Evolutionary conservation across 2,797 vertebrate genomes (phyloP), one percentile per base, ranked within the genome.

Genomic region (Rhadinocentrus ornatus): DNA sequence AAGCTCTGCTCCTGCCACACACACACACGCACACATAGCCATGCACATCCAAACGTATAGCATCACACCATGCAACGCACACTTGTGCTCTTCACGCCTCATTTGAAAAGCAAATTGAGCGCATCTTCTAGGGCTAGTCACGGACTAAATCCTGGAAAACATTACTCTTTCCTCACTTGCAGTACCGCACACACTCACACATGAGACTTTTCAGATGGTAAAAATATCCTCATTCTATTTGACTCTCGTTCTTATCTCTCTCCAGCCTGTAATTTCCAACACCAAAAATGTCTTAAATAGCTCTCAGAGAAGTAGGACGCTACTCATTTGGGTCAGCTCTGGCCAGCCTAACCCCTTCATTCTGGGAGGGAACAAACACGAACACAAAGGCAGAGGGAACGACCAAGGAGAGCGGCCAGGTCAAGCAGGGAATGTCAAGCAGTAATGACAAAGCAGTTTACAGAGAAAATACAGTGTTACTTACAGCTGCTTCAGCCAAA

Each of bases 261-360:
- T 63, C 83, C 37, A 81, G 80, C 86, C 90, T 88, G 88, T 82
- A 89, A 90, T 91, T 90, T 91, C 85, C 82, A 77, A 86, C 86
- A 85, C 86, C 75, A 84, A 75, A 81, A 85, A 88, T 77, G 87
- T 89, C 91, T 91, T 83, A 93, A 93, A 92, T 93, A 93, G 91
- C 90, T 93, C 85, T 65, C 63, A 35, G 84, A 84, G 85, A 93
- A 91, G 81, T 92, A 87, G 90, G 87, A 92, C 88, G 89, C 91
- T 86, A 89, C 85, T 93, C 84, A 93, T 95, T 94, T 94, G 93
- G 94, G 94, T 94, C 94, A 94, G 88, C 93, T 87, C 91, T 94
- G 94, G 94, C 94, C 91, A 87, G 92, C 93, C 91, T 90, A 94
- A 94, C 92, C 93, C 91, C 87, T 92, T 94, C 94, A 94, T 94